Evolutionary conservation across 2,888 invertebrate species (phyloP).

Genomic region (Lydus trimaculatus): DNA sequence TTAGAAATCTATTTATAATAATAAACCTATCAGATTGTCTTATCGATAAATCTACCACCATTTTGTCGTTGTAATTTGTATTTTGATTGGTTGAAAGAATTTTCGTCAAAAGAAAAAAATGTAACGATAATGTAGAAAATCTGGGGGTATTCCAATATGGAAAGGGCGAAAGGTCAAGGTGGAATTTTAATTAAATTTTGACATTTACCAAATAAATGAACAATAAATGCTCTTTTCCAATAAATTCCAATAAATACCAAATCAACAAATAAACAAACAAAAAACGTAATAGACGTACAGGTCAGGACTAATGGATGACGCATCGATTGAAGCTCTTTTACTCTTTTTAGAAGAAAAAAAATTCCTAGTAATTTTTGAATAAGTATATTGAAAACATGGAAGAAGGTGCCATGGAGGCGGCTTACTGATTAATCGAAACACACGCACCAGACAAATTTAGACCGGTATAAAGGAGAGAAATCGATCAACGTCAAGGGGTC

Average conservation of each 20-base stretch:
- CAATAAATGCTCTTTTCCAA: constrained; percentile 13
- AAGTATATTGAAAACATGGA: background rate
- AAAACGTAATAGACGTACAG: constrained; percentile 4
- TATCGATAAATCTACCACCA: no score
- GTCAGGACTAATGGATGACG: constrained; percentile 4
- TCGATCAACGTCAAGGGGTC: constrained; percentile 27
- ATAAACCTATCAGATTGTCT: no score
- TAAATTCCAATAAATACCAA: background rate
- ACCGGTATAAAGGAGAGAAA: constrained; percentile 17
- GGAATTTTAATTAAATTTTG: constrained; percentile 12
- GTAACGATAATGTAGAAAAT: background rate
- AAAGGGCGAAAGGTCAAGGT: constrained; percentile 22
- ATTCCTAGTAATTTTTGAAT: constrained; percentile 15
- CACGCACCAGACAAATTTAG: constrained; percentile 25
- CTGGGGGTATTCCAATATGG: background rate
- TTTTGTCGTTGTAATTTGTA: no score
- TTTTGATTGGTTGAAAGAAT: no score
- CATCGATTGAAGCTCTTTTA: background rate
- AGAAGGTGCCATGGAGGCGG: constrained; percentile 11
- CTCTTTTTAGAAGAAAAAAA: background rate
- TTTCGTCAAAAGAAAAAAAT: background rate
- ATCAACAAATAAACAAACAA: background rate
- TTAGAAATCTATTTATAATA: no score
- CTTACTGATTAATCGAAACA: constrained; percentile 26
- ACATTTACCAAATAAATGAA: constrained; percentile 22